Base-by-base conservation (phyloP, 2,113 vertebrate species). In the Ramphastos sulfuratus region DNA sequence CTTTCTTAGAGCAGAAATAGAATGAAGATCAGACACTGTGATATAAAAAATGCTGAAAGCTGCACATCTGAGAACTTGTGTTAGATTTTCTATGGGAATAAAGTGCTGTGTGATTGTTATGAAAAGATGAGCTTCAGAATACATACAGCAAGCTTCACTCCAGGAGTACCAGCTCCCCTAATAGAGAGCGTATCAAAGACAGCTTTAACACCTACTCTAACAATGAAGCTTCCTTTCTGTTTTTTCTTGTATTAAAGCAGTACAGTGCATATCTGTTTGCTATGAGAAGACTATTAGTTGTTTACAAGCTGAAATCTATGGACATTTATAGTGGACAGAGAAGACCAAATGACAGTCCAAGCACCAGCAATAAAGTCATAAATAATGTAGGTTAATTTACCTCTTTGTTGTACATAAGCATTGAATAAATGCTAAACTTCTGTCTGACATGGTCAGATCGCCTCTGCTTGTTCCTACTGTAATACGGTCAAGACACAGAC, bases 181-280 rank as follows among this genome's bases (percentile, higher is more conserved):
- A 21, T 0, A 64, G 7, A 54, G 18, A 1, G 0, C 0, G 0
- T 28, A 67, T 8, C 52, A 60, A 70, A 63, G 39, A 54, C 39
- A 58, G 46, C 39, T 82, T 58, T 50, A 66, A 79, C n/a, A 75
- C 2, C 12, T 24, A 27, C 21, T 21, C 25, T 35, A 60, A 78
- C 17, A 74, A 58, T 4, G n/a, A 61, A 33, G 7, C 23, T n/a
- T 31, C 54, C 31, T 61, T 74, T 14, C 52, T 69, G 50, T 7
- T 39, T 70, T 54, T 56, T n/a, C 61, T 33, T 74, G 5, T 24
- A 24, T 25, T 48, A 31, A 0, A 60, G 42, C 27, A 77, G 31
- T 18, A 31, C 23, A 44, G 17, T 12, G 19, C 8, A 1, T n/a
- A 56, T 37, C 42, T 63, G 25, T 39, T 65, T 54, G 13, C 18